Base-by-base conservation (phyloP, 2,888 invertebrate genomes). In the Gnatocerus cornutus region DNA sequence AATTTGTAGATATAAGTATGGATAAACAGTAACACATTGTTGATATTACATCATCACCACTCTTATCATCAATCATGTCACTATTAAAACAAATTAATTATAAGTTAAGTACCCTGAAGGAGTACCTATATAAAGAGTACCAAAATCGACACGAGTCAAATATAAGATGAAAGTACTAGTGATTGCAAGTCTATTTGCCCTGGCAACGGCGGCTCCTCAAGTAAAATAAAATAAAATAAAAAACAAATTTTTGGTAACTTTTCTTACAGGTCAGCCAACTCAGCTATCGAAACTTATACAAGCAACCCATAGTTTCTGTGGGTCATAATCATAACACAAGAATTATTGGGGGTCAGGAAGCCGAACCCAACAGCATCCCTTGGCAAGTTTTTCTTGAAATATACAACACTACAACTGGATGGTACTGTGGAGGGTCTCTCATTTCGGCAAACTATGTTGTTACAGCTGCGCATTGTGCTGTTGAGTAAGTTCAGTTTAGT, bases 391-490 rank as follows among this genome's bases (percentile, higher is more conserved):
- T 59, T 10, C 8, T 56, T 3, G 56, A 56, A 27, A 12, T 56
- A n/a, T 56, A 56, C 14, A 10, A 1, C 8, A 33, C 13, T 1
- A n/a, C 2, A 2, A 12, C 16, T 2, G 56, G 21, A 5, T 56
- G 56, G 56, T 56, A 56, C 27, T 56, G 56, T n/a, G 56, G 56
- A 7, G 56, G 59, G 9, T 43, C 59, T 12, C 59, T 59, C 16
- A 45, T 59, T 30, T 45, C 59, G 1, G 9, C 5, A 8, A 45
- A 29, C 39, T 45, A 59, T 14, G 33, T 59, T 0, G 12, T 59
- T 7, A 59, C 59, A 1, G 59, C 59, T 3, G 59, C 13, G 8
- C 59, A 59, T 58, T 58, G 58, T 10, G 21, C 7, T n/a, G 58
- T 41, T 5, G 58, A 10, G 58, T 58, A 43, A 41, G 43, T 43